phyloP scores from a whole-genome alignment of 2,113 vertebrate species.

The Proteles cristata region DNA sequence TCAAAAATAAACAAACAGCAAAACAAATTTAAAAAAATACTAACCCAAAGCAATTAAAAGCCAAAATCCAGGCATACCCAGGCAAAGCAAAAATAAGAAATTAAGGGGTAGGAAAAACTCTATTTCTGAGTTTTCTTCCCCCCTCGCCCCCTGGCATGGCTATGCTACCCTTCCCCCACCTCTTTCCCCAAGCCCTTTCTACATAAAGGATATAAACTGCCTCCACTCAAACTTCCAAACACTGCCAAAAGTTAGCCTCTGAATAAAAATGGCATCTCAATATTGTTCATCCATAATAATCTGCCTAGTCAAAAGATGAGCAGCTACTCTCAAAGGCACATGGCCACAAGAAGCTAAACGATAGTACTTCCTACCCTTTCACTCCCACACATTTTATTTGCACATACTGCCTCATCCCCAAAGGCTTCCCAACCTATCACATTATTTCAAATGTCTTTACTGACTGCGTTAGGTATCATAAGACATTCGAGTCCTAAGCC shows the following conservation, averaged over 20 bases:
- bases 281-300: neutral
- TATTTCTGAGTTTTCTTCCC: constrained; percentile 35
- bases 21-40: neutral
- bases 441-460: constrained; percentile 29
- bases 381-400: neutral
- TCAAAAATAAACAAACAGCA: too few species aligned
- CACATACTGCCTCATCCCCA: neutral
- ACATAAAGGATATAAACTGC: neutral
- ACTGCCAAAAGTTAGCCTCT: neutral
- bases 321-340: neutral
- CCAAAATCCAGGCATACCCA: neutral
- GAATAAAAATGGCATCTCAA: neutral
- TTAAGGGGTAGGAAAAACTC: neutral
- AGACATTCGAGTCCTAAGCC: neutral
- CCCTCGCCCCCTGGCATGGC: neutral
- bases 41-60: neutral
- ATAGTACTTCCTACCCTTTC: neutral
- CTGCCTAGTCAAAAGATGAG: neutral
- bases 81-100: constrained; percentile 1
- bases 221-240: neutral
- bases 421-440: neutral
- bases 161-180: neutral
- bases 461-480: neutral
- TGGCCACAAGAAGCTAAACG: neutral
- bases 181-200: neutral